Evolutionary conservation across 2,888 invertebrate species (phyloP).

Genomic region (Leuctra nigra): DNA sequence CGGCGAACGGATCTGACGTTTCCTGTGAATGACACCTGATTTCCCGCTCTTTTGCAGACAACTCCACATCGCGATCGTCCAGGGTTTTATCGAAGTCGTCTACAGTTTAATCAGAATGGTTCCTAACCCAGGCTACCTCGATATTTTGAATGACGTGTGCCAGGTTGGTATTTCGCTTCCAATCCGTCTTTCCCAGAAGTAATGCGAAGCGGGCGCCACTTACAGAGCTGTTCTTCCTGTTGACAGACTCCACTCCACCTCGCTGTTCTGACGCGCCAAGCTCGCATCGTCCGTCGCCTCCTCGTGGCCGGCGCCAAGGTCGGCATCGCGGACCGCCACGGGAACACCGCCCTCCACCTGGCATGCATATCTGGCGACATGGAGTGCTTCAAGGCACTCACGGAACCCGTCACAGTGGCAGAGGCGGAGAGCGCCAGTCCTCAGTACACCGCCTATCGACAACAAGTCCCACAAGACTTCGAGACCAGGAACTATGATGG

Average conservation of each 20-base stretch:
- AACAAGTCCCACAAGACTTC: conserved; percentile 51
- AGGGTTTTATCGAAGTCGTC: conserved; percentile 65
- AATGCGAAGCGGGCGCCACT: too few relatives aligned
- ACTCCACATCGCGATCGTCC: conserved; percentile 77
- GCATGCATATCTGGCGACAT: conserved; percentile 66
- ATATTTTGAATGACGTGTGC: conserved; percentile 71
- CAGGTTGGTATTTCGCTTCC: too few relatives aligned
- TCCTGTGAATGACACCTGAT: conserved; percentile 22
- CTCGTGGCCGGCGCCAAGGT: conserved; percentile 69
- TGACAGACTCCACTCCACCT: conserved; percentile 72
- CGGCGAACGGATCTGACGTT: background rate
- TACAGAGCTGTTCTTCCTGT: too few relatives aligned
- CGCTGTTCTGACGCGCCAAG: conserved; percentile 71
- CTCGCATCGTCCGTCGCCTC: conserved; percentile 65
- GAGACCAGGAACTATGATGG: conserved; percentile 82
- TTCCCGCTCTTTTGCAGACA: conserved; percentile 50
- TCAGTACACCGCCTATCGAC: conserved; percentile 31
- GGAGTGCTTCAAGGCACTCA: conserved; percentile 64
- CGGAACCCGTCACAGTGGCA: conserved; percentile 53
- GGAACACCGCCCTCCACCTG: conserved; percentile 82
- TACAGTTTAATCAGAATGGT: conserved; percentile 68
- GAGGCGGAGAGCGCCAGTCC: conserved; percentile 39
- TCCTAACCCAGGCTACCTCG: conserved; percentile 68
- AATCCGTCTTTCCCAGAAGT: too few relatives aligned
- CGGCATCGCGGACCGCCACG: conserved; percentile 59